phyloP scores from a whole-genome alignment of 35 echinoderm and acorn worm genomes.

The Heliocidaris tuberculata region DNA sequence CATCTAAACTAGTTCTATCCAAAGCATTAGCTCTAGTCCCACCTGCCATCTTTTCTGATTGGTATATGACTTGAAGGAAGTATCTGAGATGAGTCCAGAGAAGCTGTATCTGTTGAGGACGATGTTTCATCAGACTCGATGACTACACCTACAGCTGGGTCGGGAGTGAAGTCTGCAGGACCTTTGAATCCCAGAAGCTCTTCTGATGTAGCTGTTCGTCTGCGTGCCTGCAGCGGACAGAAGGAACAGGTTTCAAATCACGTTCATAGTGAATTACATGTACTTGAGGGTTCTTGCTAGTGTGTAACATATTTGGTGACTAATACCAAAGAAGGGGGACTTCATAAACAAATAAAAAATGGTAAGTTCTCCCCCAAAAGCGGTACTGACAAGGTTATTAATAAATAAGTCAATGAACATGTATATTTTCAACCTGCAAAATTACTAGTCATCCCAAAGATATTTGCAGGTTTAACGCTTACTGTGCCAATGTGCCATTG shows the following conservation, averaged over 20 bases:
- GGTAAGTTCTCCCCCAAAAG: too few relatives aligned
- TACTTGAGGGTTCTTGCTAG: too few relatives aligned
- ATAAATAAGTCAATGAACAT: too few relatives aligned
- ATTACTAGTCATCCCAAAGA: too few relatives aligned
- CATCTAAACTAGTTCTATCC: not conserved
- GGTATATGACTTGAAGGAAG: constrained; percentile 31
- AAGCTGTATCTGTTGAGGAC: constrained; percentile 35
- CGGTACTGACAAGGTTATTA: too few relatives aligned
- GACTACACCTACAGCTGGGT: constrained; percentile 30
- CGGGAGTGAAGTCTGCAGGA: constrained; percentile 22
- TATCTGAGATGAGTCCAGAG: not conserved
- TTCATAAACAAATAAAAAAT: too few relatives aligned
- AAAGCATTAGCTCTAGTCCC: not conserved
- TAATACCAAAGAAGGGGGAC: too few relatives aligned
- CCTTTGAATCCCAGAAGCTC: constrained; percentile 71
- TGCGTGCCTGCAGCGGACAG: constrained; percentile 56
- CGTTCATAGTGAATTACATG: too few relatives aligned
- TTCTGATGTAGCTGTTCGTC: constrained; percentile 76
- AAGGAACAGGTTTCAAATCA: not conserved
- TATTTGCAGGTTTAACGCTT: too few relatives aligned
- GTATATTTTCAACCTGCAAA: too few relatives aligned
- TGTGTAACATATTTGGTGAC: too few relatives aligned
- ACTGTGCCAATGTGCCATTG: too few relatives aligned
- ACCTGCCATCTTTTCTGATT: constrained; percentile 36
- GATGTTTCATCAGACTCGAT: constrained; percentile 59